Percentiles rank a stretch among this genome's conserved stretches.
Conservation (phyloP, 2,888 invertebrate genomes). For the Macaria liturata region DNA sequence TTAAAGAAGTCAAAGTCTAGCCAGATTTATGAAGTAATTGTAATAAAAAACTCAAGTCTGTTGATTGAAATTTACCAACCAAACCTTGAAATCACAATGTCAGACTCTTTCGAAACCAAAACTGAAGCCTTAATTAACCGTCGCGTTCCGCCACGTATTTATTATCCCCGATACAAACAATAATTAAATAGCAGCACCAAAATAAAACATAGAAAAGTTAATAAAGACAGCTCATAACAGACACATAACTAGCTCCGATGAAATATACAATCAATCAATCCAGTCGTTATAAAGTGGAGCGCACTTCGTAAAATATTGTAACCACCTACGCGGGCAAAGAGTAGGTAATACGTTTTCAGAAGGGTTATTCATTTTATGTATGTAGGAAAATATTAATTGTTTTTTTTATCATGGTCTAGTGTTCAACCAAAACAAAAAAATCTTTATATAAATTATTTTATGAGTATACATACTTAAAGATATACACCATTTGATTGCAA, state of each 20-base stretch:
- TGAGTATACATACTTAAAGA: too few species aligned
- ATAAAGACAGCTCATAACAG: slow-evolving; percentile 35
- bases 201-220: slow-evolving; percentile 31
- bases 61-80: too few species aligned
- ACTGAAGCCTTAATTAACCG: not conserved
- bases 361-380: not conserved
- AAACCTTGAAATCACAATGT: too few species aligned
- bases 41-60: too few species aligned
- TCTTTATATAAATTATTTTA: too few species aligned
- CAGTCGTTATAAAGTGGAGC: slow-evolving; percentile 46
- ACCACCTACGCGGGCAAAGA: slow-evolving; percentile 24
- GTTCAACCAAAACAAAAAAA: too few species aligned
- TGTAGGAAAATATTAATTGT: not conserved
- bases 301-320: slow-evolving; percentile 36
- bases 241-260: slow-evolving; percentile 39
- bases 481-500: too few species aligned
- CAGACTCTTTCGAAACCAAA: too few species aligned
- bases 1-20: too few species aligned
- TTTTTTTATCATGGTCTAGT: too few species aligned
- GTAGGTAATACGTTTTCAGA: not conserved
- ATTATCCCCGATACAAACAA: slow-evolving; percentile 22
- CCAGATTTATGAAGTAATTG: too few species aligned
- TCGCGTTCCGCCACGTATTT: not conserved
- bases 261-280: slow-evolving; percentile 52
- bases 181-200: slow-evolving; percentile 28